Evolutionary conservation across 2,113 vertebrate species (phyloP).

Genomic region (Bos taurus): ARS-UCD2.0 NC_037350.1:34382001-34382500

Average conservation of each 20-base stretch:
- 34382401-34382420: neutral
- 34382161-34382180: conserved; percentile 16
- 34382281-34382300: neutral
- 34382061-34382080: conserved; percentile 5
- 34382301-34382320: neutral
- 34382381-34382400: neutral
- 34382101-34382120: neutral
- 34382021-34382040: neutral
- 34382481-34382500: neutral
- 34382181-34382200: conserved; percentile 11
- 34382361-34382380: neutral
- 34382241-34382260: neutral
- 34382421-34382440: neutral
- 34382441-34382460: neutral
- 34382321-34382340: neutral
- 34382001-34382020: neutral
- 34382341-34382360: neutral
- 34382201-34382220: neutral
- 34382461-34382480: neutral
- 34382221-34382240: neutral
- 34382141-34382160: neutral
- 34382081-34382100: neutral
- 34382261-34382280: neutral
- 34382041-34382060: neutral
- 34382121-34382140: conserved; percentile 15